Evolutionary conservation across 2,797 vertebrate genomes (phyloP), one percentile per base, ranked within the genome.

Genomic region (Lycodopsis pacificus): DNA sequence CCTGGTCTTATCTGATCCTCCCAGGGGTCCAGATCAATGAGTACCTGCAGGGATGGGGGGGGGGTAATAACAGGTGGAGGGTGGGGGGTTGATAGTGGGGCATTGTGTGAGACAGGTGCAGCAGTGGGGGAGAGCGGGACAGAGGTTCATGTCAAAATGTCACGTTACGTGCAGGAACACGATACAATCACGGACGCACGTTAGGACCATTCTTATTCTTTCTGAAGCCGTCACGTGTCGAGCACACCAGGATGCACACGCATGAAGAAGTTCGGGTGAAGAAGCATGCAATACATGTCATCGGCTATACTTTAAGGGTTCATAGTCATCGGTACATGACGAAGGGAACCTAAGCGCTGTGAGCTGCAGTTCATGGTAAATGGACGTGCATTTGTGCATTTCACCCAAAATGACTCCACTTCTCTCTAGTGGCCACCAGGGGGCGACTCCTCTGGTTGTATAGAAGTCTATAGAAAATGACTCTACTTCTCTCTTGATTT

Each of bases 1-100:
- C 68, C 80, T 32, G 64, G 36, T 53, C 80, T 89, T 84, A 91
- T 90, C 85, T 77, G 83, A 89, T 89, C 73, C 48, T 49, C 70
- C 5, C 12, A 5, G 79, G 57, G 46, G 51, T 58, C 79, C 32
- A 71, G 81, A 81, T 88, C 83, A 86, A 65, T 84, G 80, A 57
- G 1, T 20, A 3, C 44, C 54, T 32, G 65, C 49, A 73, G 72
- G 65, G 51, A n/a, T 11, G 12, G 10, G 38, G 38, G 27, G 12
- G 44, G 17, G 20, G 72, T 57, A 84, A 87, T 87, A 20, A 84
- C 68, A 32, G 59, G n/a, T 51, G 4, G 15, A 1, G 15, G 19
- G n/a, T 1, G 22, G 34, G 42, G 54, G 42, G 30, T n/a, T 48
- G 80, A 83, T 65, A 49, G 80, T 42, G 81, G 65, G 36, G 66